Evolutionary conservation across 2,797 vertebrate species (phyloP).

Genomic region (Mus minutoides): DNA sequence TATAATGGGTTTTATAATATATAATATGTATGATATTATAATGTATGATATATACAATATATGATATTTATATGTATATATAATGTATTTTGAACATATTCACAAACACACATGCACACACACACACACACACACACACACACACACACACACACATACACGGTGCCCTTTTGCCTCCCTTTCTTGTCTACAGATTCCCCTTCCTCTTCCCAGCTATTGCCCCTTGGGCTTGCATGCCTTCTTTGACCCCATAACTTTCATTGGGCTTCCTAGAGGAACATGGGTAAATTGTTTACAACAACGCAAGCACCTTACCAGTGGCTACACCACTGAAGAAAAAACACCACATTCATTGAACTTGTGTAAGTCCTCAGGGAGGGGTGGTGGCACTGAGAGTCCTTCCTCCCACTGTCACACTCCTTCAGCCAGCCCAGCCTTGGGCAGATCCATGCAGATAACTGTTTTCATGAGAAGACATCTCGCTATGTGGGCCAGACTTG

Average conservation of each 20-base stretch:
- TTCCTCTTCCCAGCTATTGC: background rate
- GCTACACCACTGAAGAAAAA: background rate
- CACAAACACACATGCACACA: background rate
- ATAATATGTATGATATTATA: background rate
- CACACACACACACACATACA: background rate
- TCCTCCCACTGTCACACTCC: too few relatives aligned
- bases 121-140: background rate
- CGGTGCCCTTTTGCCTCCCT: background rate
- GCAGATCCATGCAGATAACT: background rate
- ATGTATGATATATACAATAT: background rate
- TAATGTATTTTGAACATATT: background rate
- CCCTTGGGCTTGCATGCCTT: background rate
- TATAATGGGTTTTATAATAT: too few relatives aligned
- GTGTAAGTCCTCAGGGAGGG: background rate
- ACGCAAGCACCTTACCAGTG: accelerated
- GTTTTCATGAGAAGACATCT: background rate
- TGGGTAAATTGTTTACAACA: background rate
- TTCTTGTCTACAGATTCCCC: too few relatives aligned
- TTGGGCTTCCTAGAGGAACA: background rate
- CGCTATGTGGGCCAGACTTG: background rate
- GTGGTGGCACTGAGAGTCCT: background rate
- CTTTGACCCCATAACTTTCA: background rate
- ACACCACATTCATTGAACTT: too few relatives aligned
- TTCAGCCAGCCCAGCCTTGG: background rate
- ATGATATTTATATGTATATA: too few relatives aligned